Base-by-base conservation (phyloP, 2,888 invertebrate species). In the Chaitophorus viminalis region DNA sequence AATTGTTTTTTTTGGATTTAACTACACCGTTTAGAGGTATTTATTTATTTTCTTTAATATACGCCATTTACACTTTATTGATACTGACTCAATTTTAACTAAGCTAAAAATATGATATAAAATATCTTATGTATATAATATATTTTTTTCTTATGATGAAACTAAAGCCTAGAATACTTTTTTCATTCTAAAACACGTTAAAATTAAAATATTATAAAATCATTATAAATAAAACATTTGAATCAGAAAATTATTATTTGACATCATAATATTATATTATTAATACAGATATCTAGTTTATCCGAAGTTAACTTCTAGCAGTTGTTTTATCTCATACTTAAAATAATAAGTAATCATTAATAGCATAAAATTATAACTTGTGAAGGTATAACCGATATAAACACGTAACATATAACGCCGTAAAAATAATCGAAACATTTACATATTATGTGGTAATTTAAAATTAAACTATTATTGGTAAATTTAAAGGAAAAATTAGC, bases 11-110 rank as follows among this genome's bases (percentile, higher is more conserved):
- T 25, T 78, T 18, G 54, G 78, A 78, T 78, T 78, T 54, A 54
- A 78, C 54, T 33, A 78, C 78, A 78, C 33, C 31, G 6, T 78
- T n/a, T 78, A 9, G 14, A 78, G 78, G 78, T 78, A 78, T 54
- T 78, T 78, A 78, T 78, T 46, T 39, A 46, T 39, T 46, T 39
- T 75, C 39, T 36, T 75, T 25, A 52, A 78, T 60, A 33, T 60
- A 60, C 25, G 25, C 25, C 6, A 60, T 25, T 60, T 60, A 21
- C 6, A 60, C 25, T 25, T 1, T 52, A 60, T 21, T 21, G 9
- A 2, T 60, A 60, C 25, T 0, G 25, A 60, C 4, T 25, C 25
- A 60, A 25, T 25, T 25, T 18, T 60, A 60, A 60, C 21, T 25
- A 25, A 21, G 21, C 60, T 60, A 25, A 60, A 60, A 60, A 60